Conservation (phyloP, 1,140 invertebrate species). For the Aculops lycopersici region DNA sequence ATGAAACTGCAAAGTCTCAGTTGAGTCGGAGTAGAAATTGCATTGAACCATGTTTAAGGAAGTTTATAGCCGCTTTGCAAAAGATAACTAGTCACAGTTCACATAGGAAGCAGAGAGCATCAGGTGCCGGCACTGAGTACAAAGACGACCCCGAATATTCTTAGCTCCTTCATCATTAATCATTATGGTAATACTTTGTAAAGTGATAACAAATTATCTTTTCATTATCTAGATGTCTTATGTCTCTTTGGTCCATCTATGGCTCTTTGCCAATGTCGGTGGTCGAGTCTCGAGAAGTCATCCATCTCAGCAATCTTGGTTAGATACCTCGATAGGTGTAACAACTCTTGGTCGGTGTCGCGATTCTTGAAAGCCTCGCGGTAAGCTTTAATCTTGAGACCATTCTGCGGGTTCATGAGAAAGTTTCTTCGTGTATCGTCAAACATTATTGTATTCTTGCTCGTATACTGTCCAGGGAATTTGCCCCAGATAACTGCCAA, state of each 20-base stretch:
- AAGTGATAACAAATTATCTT: too few relatives aligned
- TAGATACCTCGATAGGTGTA: slow-evolving; percentile 36
- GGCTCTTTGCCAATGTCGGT: slow-evolving; percentile 64
- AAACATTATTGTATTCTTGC: slow-evolving; percentile 88
- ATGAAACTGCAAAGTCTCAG: slow-evolving; percentile 33
- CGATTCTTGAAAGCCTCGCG: slow-evolving; percentile 58
- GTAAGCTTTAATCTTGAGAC: slow-evolving; percentile 56
- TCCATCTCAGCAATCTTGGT: slow-evolving; percentile 44
- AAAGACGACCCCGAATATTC: too few relatives aligned
- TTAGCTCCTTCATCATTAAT: too few relatives aligned
- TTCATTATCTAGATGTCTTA: too few relatives aligned
- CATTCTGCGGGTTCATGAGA: slow-evolving; percentile 82
- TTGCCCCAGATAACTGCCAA: slow-evolving; percentile 87
- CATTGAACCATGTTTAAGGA: slow-evolving; percentile 38
- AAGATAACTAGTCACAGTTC: slow-evolving; percentile 15
- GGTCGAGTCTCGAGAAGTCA: slow-evolving; percentile 51
- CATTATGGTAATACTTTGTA: too few relatives aligned
- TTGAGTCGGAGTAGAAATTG: slow-evolving; percentile 41
- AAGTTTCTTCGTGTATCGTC: slow-evolving; percentile 90
- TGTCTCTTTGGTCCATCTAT: slow-evolving; percentile 8
- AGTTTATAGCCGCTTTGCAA: slow-evolving; percentile 32
- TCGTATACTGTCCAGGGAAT: slow-evolving; percentile 39
- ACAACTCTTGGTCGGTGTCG: slow-evolving; percentile 42
- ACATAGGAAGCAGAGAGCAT: too few relatives aligned
- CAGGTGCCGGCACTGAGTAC: too few relatives aligned